These are phyloP conservation scores for Oreochromis niloticus DNA, from an alignment of 2,113 vertebrate species.

Conservation along the genomic window DNA sequence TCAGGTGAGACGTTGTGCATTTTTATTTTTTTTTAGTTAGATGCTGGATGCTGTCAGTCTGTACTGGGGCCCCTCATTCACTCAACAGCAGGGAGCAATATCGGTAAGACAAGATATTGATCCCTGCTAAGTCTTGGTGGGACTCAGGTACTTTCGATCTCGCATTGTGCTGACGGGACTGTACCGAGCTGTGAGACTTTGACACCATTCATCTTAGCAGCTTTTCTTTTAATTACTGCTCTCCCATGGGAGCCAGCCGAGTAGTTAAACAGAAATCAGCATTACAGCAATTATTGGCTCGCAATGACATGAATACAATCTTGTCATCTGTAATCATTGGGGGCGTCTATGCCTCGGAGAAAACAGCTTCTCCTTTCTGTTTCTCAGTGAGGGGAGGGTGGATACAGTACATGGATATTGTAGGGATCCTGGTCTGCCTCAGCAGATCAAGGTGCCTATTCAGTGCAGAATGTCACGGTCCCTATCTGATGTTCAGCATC, in stretches of 20 bases:
- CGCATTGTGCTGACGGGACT: constrained; percentile 21
- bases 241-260: constrained; percentile 67
- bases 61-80: background rate
- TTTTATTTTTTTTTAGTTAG: background rate
- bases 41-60: background rate
- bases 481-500: background rate
- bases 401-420: background rate
- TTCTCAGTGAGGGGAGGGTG: background rate
- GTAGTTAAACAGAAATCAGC: constrained; percentile 81
- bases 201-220: constrained; percentile 69
- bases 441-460: background rate
- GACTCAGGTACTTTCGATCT: constrained; percentile 25
- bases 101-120: background rate
- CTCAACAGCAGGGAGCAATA: background rate
- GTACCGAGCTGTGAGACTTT: constrained; percentile 35
- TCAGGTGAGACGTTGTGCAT: background rate
- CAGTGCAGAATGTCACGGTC: background rate
- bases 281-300: constrained; percentile 80
- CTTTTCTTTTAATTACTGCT: constrained; percentile 77
- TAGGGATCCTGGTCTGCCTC: background rate
- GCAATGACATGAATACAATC: constrained; percentile 80
- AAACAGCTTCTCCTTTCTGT: constrained; percentile 59
- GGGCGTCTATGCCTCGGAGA: constrained; percentile 71
- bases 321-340: constrained; percentile 80
- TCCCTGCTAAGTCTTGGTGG: background rate